Percentiles rank a stretch among this genome's conserved stretches.
Evolutionary conservation across 2,888 invertebrate genomes (phyloP).

Genomic region (Matsumyia berberina): DNA sequence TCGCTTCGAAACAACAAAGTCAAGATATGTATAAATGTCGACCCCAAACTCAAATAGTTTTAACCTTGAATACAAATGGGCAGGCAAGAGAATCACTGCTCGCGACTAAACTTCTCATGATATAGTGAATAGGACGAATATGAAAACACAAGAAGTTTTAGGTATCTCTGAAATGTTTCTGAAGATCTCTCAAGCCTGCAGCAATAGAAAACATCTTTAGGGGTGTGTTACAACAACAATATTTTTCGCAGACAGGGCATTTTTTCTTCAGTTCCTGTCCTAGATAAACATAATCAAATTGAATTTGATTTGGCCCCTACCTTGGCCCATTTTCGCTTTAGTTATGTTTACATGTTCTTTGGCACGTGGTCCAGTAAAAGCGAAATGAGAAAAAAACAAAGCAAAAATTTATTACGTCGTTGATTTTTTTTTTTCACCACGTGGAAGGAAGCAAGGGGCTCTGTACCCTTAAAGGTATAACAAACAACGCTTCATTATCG

Average conservation of each 20-base stretch:
- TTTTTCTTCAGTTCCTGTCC: constrained; percentile 8
- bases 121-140: not conserved
- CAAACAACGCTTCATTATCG: constrained; percentile 68
- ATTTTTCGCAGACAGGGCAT: not conserved
- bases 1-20: not conserved
- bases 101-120: not conserved
- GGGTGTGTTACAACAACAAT: constrained; percentile 1
- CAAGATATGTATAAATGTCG: not conserved
- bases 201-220: constrained; percentile 15
- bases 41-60: not conserved
- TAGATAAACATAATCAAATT: constrained; percentile 54
- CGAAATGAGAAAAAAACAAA: constrained; percentile 3
- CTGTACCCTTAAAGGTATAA: constrained; percentile 34
- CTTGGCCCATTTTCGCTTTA: constrained; percentile 21
- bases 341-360: constrained; percentile 30
- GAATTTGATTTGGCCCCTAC: constrained; percentile 40
- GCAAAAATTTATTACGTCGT: constrained; percentile 48
- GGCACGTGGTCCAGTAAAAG: not conserved
- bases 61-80: constrained; percentile 5
- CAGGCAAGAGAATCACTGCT: not conserved
- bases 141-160: not conserved
- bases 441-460: constrained; percentile 11
- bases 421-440: constrained; percentile 27
- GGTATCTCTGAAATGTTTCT: not conserved
- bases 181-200: not conserved